A percentile compares a stretch with the other conserved stretches of the same genome.
Evolutionary conservation across 2,113 vertebrate species (phyloP).

Genomic region (Antechinus flavipes): DNA sequence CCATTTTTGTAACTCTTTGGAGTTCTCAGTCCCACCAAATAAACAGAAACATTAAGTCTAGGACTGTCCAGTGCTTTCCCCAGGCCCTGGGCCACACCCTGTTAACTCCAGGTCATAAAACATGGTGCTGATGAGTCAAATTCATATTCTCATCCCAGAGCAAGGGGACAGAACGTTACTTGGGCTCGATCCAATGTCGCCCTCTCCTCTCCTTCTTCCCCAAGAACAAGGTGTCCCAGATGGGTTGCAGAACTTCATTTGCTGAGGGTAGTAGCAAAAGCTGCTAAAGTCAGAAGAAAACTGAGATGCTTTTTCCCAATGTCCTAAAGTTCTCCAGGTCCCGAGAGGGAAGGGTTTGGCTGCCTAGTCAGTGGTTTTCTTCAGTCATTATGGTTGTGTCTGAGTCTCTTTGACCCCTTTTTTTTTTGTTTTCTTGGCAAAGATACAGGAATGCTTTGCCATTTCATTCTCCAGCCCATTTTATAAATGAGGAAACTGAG

Average conservation of each 20-base stretch:
- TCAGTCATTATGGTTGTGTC: background rate
- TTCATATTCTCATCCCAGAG: background rate
- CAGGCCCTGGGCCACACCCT: background rate
- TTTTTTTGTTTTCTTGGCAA: background rate
- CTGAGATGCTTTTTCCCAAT: background rate
- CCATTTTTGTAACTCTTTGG: background rate
- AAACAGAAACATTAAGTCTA: background rate
- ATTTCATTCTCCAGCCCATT: background rate
- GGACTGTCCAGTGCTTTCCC: background rate
- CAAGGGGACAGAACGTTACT: background rate
- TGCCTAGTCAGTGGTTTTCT: background rate
- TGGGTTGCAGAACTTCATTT: background rate
- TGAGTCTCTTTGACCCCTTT: background rate
- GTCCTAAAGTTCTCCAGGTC: background rate
- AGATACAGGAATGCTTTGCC: background rate
- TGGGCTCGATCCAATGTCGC: background rate
- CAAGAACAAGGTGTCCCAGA: background rate
- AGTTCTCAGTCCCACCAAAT: background rate
- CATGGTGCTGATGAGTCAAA: background rate
- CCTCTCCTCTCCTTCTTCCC: background rate
- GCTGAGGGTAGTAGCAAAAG: background rate
- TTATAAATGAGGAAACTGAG: background rate
- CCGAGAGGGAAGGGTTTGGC: too few species aligned
- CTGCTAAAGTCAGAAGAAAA: background rate
- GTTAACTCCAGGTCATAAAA: background rate